Evolutionary conservation across 2,888 invertebrate genomes (phyloP).

Genomic region (Bursaphelenchus okinawaensis): DNA sequence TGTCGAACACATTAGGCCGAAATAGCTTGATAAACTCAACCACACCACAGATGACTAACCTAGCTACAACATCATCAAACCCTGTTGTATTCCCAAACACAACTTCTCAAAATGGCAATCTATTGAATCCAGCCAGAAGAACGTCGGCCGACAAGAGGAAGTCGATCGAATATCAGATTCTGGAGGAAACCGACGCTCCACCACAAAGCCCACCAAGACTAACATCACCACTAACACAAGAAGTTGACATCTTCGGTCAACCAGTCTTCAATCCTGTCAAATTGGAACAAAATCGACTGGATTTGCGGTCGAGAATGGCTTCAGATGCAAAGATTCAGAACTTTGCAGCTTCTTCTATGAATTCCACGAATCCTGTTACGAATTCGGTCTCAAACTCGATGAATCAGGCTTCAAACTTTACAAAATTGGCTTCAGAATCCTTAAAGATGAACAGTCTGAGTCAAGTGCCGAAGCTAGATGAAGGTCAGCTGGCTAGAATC

Average conservation of each 20-base stretch:
- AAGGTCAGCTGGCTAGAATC: neutral
- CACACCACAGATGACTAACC: too few species aligned
- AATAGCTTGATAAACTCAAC: too few species aligned
- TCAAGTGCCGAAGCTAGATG: neutral
- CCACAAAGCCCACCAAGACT: slow-evolving; percentile 22
- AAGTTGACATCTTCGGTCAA: slow-evolving; percentile 19
- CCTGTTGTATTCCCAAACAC: neutral
- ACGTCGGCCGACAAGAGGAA: slow-evolving; percentile 17
- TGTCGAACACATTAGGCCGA: too few species aligned
- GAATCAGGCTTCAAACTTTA: neutral
- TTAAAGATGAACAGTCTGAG: too few species aligned
- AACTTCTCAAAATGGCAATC: neutral
- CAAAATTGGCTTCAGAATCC: neutral
- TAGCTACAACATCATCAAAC: neutral
- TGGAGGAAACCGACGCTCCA: slow-evolving; percentile 33
- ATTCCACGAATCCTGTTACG: slow-evolving; percentile 2
- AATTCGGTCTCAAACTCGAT: neutral
- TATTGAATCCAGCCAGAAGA: slow-evolving; percentile 9
- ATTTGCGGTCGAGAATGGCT: neutral
- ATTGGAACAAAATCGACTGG: neutral
- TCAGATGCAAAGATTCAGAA: neutral
- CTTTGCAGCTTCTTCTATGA: neutral
- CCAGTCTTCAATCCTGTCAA: slow-evolving; percentile 19
- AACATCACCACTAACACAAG: neutral
- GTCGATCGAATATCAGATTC: slow-evolving; percentile 34